A percentile compares a stretch with the other conserved stretches of the same genome.
phyloP scores from a whole-genome alignment of 1,140 invertebrate genomes.

The Platyscapa corneri region DNA sequence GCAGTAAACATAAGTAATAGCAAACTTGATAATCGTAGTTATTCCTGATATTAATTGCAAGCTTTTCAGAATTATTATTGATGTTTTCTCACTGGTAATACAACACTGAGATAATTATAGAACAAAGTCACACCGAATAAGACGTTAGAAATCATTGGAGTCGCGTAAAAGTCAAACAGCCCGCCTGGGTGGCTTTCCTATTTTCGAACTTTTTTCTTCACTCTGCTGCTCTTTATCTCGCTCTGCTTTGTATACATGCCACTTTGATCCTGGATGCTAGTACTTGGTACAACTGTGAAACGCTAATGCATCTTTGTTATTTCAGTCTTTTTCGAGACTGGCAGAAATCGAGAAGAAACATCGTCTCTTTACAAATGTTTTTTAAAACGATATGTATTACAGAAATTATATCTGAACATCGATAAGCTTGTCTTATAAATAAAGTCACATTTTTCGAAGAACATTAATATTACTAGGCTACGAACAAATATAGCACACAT shows the following conservation, averaged over 20 bases:
- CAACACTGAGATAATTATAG: constrained; percentile 72
- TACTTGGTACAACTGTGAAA: constrained; percentile 50
- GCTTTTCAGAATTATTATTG: constrained; percentile 26
- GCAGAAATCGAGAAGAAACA: constrained; percentile 50
- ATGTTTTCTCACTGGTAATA: constrained; percentile 63
- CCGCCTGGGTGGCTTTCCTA: constrained; percentile 69
- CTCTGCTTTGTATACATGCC: constrained; percentile 52
- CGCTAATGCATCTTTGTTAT: constrained; percentile 72
- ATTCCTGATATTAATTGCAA: too few species aligned
- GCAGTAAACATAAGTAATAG: too few species aligned
- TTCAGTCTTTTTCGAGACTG: constrained; percentile 66
- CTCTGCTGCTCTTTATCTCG: constrained; percentile 50
- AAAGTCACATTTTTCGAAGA: too few species aligned
- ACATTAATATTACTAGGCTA: too few species aligned
- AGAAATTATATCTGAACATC: too few species aligned
- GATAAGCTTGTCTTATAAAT: too few species aligned
- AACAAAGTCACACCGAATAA: constrained; percentile 58
- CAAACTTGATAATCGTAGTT: too few species aligned
- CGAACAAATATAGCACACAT: too few species aligned
- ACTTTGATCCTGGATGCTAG: constrained; percentile 65
- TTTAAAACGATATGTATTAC: too few species aligned
- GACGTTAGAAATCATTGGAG: constrained; percentile 60
- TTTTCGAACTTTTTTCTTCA: constrained; percentile 67
- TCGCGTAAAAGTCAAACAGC: constrained; percentile 63
- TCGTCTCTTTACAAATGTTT: background rate